Percentiles rank a stretch among this genome's conserved stretches.
These are phyloP conservation scores for Drosophila eugracilis DNA, from an alignment of 1,140 invertebrate species.

Conservation along the genomic window DNA sequence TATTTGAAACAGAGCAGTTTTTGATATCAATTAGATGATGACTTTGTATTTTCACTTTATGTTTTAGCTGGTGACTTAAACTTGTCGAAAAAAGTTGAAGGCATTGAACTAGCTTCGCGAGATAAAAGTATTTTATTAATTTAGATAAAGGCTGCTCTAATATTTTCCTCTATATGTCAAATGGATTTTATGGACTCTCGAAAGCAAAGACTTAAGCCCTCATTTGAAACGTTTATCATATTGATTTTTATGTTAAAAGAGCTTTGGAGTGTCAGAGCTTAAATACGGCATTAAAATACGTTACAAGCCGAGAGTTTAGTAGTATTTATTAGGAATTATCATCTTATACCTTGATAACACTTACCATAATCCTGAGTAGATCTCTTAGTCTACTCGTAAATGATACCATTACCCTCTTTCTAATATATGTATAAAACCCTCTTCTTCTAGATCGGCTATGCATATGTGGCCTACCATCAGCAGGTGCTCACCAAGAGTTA, in stretches of 20 bases:
- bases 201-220: not conserved
- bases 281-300: not conserved
- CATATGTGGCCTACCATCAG: conserved; percentile 93
- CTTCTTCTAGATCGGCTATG: conserved; percentile 88
- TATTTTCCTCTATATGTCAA: not conserved
- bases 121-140: not conserved
- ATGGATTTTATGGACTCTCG: not conserved
- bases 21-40: not conserved
- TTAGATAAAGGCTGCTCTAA: not conserved
- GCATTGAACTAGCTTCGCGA: not conserved
- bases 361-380: too few species aligned
- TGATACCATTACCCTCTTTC: not conserved
- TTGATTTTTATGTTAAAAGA: not conserved
- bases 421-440: not conserved
- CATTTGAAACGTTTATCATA: conserved; percentile 7
- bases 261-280: not conserved
- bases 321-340: too few species aligned
- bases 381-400: too few species aligned
- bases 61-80: not conserved
- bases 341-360: too few species aligned
- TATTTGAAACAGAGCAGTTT: not conserved
- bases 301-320: not conserved
- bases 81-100: not conserved
- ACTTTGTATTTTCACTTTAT: not conserved
- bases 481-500: conserved; percentile 92